Percentiles rank a stretch among this genome's conserved stretches.
phyloP scores from a whole-genome alignment of 2,113 vertebrate species.

The Nothobranchius furzeri region DNA sequence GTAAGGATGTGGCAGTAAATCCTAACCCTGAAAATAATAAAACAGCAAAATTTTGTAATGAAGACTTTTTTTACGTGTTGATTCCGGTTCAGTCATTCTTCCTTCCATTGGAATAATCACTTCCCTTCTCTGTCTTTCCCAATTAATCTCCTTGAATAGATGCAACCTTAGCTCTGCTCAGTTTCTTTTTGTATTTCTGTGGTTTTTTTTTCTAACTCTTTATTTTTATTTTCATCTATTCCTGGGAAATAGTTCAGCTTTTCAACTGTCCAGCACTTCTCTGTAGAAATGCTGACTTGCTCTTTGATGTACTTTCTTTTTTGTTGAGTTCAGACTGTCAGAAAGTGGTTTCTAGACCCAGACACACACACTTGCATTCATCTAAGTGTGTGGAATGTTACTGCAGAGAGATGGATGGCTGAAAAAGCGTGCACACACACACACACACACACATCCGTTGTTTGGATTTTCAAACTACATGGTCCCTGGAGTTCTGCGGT shows the following conservation, averaged over 20 bases:
- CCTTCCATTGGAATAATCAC: too few species aligned
- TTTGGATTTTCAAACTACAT: slow-evolving; percentile 49
- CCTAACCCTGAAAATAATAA: too few species aligned
- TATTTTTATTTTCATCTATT: slow-evolving; percentile 15
- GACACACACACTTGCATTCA: slow-evolving; percentile 1
- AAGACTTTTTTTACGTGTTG: too few species aligned
- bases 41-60: too few species aligned
- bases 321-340: slow-evolving; percentile 10
- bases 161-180: too few species aligned
- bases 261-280: not conserved
- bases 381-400: slow-evolving; percentile 32
- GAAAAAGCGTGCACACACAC: slow-evolving; percentile 12
- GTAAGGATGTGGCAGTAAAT: too few species aligned
- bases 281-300: not conserved
- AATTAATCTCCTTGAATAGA: too few species aligned
- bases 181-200: too few species aligned
- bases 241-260: slow-evolving; percentile 9
- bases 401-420: slow-evolving; percentile 40
- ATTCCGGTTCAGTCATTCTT: too few species aligned
- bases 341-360: not conserved
- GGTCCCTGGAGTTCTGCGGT: slow-evolving; percentile 54
- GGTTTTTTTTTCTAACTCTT: not conserved
- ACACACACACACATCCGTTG: slow-evolving; percentile 39
- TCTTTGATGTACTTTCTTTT: not conserved
- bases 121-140: too few species aligned